A percentile compares a stretch with the other conserved stretches of the same genome.
Evolutionary conservation across 1,140 invertebrate species (phyloP).

Genomic region (Drosophila yakuba): DNA sequence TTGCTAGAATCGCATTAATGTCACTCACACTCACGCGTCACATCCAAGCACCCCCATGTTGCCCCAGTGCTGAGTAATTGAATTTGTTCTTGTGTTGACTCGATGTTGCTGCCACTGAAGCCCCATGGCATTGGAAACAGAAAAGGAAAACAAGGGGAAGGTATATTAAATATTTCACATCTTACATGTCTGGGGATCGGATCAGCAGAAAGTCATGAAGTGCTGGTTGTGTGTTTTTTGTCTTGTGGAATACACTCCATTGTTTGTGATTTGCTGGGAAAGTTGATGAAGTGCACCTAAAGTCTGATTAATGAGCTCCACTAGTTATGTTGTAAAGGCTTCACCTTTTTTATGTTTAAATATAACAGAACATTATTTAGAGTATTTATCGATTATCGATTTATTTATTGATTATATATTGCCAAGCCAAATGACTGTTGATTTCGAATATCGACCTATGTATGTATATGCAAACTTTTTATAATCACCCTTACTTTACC

Average conservation of each 20-base stretch:
- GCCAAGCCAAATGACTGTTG: too few species aligned
- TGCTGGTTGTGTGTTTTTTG: conserved; percentile 41
- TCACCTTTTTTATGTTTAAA: too few species aligned
- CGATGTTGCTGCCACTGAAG: conserved; percentile 52
- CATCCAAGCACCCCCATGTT: conserved; percentile 10
- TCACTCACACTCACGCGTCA: conserved; percentile 52
- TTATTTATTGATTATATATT: too few species aligned
- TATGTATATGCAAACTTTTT: too few species aligned
- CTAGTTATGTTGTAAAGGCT: too few species aligned
- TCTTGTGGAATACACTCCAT: conserved; percentile 43
- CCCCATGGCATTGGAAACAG: conserved; percentile 20
- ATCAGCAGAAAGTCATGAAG: conserved; percentile 12
- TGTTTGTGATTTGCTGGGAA: conserved; percentile 41
- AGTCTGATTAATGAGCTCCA: background rate
- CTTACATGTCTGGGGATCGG: conserved; percentile 19
- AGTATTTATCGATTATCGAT: too few species aligned
- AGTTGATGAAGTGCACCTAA: conserved; percentile 53
- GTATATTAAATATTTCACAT: conserved; percentile 72
- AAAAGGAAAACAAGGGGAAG: conserved; percentile 25
- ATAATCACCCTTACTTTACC: conserved; percentile 7
- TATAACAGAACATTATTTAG: too few species aligned
- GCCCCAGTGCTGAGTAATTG: conserved; percentile 69
- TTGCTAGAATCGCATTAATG: conserved; percentile 70
- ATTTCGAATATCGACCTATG: too few species aligned
- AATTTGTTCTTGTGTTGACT: conserved; percentile 79